Base-by-base conservation (phyloP, 2,113 vertebrate species). In the Rhinolophus ferrumequinum region DNA sequence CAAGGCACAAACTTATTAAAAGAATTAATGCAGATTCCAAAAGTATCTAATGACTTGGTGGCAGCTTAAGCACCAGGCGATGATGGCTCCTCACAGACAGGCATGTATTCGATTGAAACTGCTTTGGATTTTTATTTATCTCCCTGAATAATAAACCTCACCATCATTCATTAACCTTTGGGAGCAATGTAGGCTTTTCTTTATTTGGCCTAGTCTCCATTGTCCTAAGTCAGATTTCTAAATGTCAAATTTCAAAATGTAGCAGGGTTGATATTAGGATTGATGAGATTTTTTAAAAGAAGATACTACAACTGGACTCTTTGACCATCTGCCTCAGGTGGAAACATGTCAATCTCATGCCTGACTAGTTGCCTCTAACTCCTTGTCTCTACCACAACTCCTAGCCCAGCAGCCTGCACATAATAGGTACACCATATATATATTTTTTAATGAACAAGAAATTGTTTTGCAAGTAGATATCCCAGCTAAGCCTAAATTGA, bases 51-150 rank as follows among this genome's bases (percentile, higher is more conserved):
- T 1, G 21, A 47, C 75, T 70, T 47, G 44, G 14, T 38, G 64
- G 41, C n/a, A 72, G 64, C 38, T 90, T 62, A n/a, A 50, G 33
- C 14, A 47, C 56, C 18, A 19, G 35, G 50, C 92, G 44, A 79
- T 64, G 21, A 73, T 33, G 80, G 21, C 24, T 86, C 35, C 58
- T 87, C 35, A 33, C n/a, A 8, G 33, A 47, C 38, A 84, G 52
- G 5, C 44, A 30, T 41, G 30, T 72, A 67, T 60, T 58, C 16
- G 6, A 80, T 50, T 88, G 72, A 86, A 91, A 66, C 30, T 69
- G 69, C 83, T 97, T 94, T 96, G 69, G 77, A 72, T 75, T 96
- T 94, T 80, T 70, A 89, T 94, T 95, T 80, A 87, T 70, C 54
- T 89, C 82, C 67, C 18, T 77, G 70, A 91, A 91, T 96, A 73